Evolutionary conservation across 2,113 vertebrate genomes (phyloP), one percentile per base, ranked within the genome.

Genomic region (Amphiprion ocellaris): DNA sequence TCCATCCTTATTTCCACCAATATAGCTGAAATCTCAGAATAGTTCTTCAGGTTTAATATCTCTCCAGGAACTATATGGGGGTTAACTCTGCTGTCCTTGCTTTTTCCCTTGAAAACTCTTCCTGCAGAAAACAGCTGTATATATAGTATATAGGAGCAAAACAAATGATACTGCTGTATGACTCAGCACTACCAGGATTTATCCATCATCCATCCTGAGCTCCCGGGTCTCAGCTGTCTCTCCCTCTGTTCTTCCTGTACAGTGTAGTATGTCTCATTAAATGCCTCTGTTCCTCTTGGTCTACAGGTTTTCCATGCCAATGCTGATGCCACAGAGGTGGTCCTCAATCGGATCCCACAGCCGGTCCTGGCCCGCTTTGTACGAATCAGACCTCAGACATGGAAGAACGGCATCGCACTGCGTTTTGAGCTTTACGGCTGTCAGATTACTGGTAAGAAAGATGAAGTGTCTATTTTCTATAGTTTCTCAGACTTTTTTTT

Each of bases 361-460:
- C 97, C 98, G 0, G 96, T 99, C 69, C 93, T 99, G 85, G 96
- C 97, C 1, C 96, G 98, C 30, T 99, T 98, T 0, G 92, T 99
- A 59, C 94, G 98, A 33, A 95, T 99, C 82, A 94, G 96, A 65
- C 98, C 98, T 0, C 98, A 99, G 94, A 91, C 92, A 1, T 99
- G 98, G 98, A 96, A 97, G 81, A 96, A 94, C 0, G 98, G 98
- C 89, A 98, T 99, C 0, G 96, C 98, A 0, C 93, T 99, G 81
- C 95, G 98, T 14, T 95, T 99, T 19, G 98, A 99, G 86, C 95
- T 99, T 4, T 99, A 97, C 0, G 98, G 98, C 88, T 99, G 98
- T 89, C 96, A 97, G 81, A 98, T 99, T 72, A 98, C 98, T 1
- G 98, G 98, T 99, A 80, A 83, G 85, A 73, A 63, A 33, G 30